phyloP scores from a whole-genome alignment of 1,140 invertebrate species.

The Tribolium madens region DNA sequence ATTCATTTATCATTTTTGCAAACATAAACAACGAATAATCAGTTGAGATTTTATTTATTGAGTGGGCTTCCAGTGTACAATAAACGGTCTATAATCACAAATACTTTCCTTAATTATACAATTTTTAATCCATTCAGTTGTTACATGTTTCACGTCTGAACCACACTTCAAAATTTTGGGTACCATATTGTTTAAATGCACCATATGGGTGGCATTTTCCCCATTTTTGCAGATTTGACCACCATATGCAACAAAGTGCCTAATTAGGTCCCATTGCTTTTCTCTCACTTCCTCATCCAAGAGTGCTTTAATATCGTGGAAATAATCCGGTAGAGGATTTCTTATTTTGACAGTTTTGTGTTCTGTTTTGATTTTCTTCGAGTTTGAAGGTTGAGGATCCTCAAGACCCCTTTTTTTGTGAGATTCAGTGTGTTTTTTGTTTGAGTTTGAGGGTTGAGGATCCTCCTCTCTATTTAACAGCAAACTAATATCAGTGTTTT shows the following conservation, averaged over 20 bases:
- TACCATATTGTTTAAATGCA: slow-evolving; percentile 19
- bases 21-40: not conserved
- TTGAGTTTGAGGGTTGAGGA: too few relatives aligned
- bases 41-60: too few relatives aligned
- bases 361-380: not conserved
- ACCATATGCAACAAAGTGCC: slow-evolving; percentile 33
- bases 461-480: slow-evolving; percentile 61
- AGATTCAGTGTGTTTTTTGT: slow-evolving; percentile 11
- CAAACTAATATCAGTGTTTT: slow-evolving; percentile 75
- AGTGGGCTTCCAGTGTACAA: not conserved
- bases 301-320: not conserved
- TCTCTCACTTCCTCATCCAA: not conserved
- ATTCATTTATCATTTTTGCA: too few relatives aligned
- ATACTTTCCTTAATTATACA: not conserved
- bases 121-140: slow-evolving; percentile 22
- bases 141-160: not conserved
- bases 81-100: slow-evolving; percentile 1
- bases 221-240: slow-evolving; percentile 1
- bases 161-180: not conserved
- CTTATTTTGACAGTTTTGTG: not conserved
- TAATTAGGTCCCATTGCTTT: not conserved
- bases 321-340: slow-evolving; percentile 22
- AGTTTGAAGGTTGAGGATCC: not conserved
- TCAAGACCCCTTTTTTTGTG: slow-evolving; percentile 3
- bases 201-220: not conserved